Conservation (phyloP, 2,113 vertebrate species). For the Syrrhaptes paradoxus region DNA sequence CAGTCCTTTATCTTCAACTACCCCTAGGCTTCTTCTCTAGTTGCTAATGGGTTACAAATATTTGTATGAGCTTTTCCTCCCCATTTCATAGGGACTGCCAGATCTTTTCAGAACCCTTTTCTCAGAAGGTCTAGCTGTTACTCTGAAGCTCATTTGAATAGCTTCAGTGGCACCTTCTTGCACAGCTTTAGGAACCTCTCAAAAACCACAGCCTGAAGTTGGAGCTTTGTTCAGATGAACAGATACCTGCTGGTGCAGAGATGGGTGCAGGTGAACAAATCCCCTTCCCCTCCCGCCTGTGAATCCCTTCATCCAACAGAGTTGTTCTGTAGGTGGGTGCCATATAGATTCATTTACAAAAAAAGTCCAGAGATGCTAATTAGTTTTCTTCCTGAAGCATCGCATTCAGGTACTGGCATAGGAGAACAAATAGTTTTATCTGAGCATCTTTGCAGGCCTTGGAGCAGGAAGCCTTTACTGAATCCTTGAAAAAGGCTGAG, state of each 20-base stretch:
- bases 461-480: neutral
- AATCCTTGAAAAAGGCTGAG: neutral
- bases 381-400: neutral
- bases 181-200: neutral
- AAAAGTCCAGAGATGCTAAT: neutral
- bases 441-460: neutral
- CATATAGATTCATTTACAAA: neutral
- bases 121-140: neutral
- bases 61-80: neutral
- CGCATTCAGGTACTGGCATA: neutral
- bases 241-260: neutral
- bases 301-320: neutral
- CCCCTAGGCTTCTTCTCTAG: neutral
- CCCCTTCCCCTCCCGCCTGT: accelerated
- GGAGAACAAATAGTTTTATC: neutral
- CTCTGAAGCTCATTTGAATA: neutral
- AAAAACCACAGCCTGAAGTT: neutral
- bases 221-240: neutral
- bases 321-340: neutral
- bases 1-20: too few relatives aligned
- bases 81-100: neutral
- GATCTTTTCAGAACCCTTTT: neutral
- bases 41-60: neutral
- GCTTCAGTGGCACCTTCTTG: neutral
- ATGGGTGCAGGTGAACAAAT: neutral